Evolutionary conservation across 2,888 invertebrate species (phyloP).

Genomic region (Dolichomitus sp.): DNA sequence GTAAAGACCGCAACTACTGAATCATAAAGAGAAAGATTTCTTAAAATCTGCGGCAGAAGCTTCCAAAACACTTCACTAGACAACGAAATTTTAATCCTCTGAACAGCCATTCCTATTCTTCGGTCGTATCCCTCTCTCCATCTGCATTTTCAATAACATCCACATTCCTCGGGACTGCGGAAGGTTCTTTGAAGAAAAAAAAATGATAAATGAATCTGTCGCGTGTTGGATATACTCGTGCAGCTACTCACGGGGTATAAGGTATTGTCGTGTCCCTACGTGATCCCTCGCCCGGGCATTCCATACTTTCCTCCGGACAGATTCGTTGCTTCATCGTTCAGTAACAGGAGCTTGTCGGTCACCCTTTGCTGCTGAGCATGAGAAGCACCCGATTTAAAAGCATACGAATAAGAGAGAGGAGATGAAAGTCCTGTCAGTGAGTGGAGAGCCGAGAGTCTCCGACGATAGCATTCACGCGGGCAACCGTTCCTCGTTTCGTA

Average conservation of each 20-base stretch:
- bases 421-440: constrained; percentile 34
- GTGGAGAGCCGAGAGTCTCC: constrained; percentile 19
- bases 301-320: constrained; percentile 44
- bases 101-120: not conserved
- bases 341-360: constrained; percentile 40
- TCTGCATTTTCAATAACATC: not conserved
- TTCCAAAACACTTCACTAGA: too few relatives aligned
- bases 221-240: constrained; percentile 4
- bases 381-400: constrained; percentile 5
- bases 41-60: too few relatives aligned
- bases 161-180: constrained; percentile 23
- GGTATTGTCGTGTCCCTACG: constrained; percentile 25
- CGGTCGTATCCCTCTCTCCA: not conserved
- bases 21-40: too few relatives aligned
- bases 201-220: constrained; percentile 25
- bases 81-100: not conserved
- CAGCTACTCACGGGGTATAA: constrained; percentile 2
- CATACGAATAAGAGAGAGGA: constrained; percentile 7
- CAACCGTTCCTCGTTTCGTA: constrained; percentile 60
- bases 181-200: constrained; percentile 17
- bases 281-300: constrained; percentile 37
- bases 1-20: too few relatives aligned
- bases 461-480: constrained; percentile 34
- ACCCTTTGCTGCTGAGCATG: constrained; percentile 24
- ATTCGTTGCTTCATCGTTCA: constrained; percentile 49